A percentile compares a stretch with the other conserved stretches of the same genome.
Evolutionary conservation across 2,797 vertebrate species (phyloP).

Genomic region (Vespertilio murinus): DNA sequence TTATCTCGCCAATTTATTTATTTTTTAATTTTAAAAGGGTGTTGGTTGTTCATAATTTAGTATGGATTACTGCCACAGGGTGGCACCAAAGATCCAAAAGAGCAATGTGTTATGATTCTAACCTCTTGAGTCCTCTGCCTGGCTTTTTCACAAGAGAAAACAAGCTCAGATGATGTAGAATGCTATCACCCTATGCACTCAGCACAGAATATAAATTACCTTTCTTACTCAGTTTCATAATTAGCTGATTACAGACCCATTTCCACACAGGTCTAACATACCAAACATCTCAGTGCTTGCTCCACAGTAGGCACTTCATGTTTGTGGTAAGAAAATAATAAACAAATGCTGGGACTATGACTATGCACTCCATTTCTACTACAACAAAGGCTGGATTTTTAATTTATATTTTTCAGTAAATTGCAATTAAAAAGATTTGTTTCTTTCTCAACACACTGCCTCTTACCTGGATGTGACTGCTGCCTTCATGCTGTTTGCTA

Average conservation of each 20-base stretch:
- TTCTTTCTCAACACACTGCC: background rate
- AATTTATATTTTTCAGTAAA: background rate
- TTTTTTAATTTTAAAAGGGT: background rate
- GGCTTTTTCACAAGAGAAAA: background rate
- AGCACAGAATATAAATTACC: background rate
- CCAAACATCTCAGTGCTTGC: background rate
- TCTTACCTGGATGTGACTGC: slow-evolving; percentile 93
- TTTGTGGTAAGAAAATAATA: background rate
- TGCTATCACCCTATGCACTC: background rate
- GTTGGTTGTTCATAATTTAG: background rate
- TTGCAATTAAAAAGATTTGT: background rate
- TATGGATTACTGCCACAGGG: background rate
- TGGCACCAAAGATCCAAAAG: background rate
- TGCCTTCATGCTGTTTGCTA: slow-evolving; percentile 88
- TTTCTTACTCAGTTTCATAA: background rate
- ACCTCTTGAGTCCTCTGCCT: background rate
- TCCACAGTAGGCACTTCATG: background rate
- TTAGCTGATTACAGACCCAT: background rate
- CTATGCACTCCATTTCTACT: background rate
- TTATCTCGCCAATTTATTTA: background rate
- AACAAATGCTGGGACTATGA: background rate
- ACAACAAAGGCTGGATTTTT: background rate
- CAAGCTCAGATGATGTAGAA: background rate
- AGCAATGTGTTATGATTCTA: background rate
- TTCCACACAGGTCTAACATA: background rate